phyloP scores from a whole-genome alignment of 2,888 invertebrate species.

The Caenorhabditis becei region DNA sequence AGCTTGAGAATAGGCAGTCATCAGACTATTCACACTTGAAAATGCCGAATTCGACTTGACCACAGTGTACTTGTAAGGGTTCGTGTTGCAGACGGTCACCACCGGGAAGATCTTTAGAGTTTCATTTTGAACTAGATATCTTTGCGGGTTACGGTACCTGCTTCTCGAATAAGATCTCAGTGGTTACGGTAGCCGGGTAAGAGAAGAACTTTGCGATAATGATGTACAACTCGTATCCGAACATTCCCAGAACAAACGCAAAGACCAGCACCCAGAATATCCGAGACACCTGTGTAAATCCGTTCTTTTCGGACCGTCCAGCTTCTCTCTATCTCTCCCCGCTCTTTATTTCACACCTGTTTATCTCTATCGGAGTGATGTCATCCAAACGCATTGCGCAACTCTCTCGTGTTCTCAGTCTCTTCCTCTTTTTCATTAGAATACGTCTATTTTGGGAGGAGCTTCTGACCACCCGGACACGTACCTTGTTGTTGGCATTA shows the following conservation, averaged over 20 bases:
- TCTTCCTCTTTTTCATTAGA: slow-evolving; percentile 4
- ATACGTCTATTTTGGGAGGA: slow-evolving; percentile 1
- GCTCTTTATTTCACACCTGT: slow-evolving; percentile 15
- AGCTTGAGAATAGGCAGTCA: slow-evolving; percentile 55
- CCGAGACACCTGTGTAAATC: slow-evolving; percentile 63
- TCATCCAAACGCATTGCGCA: slow-evolving; percentile 26
- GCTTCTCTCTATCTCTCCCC: slow-evolving; percentile 2
- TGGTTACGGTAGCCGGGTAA: slow-evolving; percentile 65
- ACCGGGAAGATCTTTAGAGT: slow-evolving; percentile 66
- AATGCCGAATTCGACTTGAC: slow-evolving; percentile 55
- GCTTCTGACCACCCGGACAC: background rate
- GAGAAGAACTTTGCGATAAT: slow-evolving; percentile 67
- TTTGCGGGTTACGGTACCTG: slow-evolving; percentile 41
- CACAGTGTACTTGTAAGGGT: slow-evolving; percentile 67
- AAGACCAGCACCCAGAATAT: slow-evolving; percentile 70
- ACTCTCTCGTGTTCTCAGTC: slow-evolving; percentile 6
- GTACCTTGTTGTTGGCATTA: slow-evolving; percentile 65
- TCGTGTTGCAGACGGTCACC: slow-evolving; percentile 73
- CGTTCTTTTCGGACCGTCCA: background rate
- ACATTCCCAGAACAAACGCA: slow-evolving; percentile 60
- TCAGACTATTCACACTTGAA: slow-evolving; percentile 49
- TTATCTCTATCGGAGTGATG: slow-evolving; percentile 28
- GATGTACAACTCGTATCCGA: slow-evolving; percentile 67
- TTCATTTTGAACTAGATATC: background rate
- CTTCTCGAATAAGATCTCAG: slow-evolving; percentile 65